Conservation (phyloP, 2,797 vertebrate species). For the Pseudochaenichthys georgianus region DNA sequence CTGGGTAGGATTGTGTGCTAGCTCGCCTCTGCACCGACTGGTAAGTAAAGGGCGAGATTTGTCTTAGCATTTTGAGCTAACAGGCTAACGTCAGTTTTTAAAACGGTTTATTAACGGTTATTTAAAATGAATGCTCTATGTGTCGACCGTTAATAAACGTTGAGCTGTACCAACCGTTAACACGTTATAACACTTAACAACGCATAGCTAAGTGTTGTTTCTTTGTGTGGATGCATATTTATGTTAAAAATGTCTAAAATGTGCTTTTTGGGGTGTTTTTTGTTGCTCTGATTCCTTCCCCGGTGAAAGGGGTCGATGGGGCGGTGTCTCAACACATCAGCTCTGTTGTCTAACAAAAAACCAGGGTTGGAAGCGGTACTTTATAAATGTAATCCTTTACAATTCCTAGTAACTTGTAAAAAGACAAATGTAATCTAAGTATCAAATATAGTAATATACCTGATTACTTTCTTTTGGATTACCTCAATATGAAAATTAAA, state of each 20-base stretch:
- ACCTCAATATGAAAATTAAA: no score
- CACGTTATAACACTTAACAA: background rate
- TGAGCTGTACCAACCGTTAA: background rate
- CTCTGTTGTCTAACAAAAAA: slow-evolving; percentile 14
- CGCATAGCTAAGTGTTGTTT: fast-evolving
- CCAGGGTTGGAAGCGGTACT: background rate
- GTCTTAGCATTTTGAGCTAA: slow-evolving; percentile 55
- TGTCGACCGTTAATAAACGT: background rate
- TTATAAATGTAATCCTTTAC: no score
- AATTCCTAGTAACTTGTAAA: no score
- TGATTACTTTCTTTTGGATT: no score
- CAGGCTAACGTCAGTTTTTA: slow-evolving; percentile 55
- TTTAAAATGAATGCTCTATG: background rate
- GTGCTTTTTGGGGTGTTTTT: background rate
- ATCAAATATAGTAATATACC: no score
- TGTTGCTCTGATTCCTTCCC: slow-evolving; percentile 15
- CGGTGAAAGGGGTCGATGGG: slow-evolving; percentile 65
- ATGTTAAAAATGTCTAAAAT: background rate
- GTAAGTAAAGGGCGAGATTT: slow-evolving; percentile 59
- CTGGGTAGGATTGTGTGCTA: slow-evolving; percentile 72
- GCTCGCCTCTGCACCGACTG: slow-evolving; percentile 59
- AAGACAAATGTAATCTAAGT: no score
- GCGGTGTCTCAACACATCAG: slow-evolving; percentile 78
- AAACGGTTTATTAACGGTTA: slow-evolving; percentile 30
- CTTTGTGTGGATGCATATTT: slow-evolving; percentile 14